These are phyloP conservation scores for Chaetodon trifascialis DNA, from an alignment of 2,113 vertebrate species.

Conservation along the genomic window DNA sequence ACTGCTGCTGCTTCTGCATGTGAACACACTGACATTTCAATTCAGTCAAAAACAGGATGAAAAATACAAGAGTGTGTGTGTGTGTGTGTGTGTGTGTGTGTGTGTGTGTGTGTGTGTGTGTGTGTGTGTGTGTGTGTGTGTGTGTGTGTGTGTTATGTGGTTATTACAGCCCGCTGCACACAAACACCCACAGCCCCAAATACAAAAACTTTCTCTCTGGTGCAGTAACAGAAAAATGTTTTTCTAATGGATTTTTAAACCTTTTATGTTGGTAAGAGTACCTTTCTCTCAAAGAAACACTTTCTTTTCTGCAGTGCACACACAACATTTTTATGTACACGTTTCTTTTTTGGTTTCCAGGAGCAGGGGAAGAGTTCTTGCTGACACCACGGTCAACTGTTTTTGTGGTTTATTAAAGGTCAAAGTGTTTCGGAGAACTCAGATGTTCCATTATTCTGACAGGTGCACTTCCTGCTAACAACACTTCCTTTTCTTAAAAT, in stretches of 20 bases:
- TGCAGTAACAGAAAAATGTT: not conserved
- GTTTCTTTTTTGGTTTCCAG: constrained; percentile 20
- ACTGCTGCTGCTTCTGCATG: not conserved
- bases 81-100: constrained; percentile 9
- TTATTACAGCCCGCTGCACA: constrained; percentile 18
- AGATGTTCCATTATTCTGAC: constrained; percentile 30
- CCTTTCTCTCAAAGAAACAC: not conserved
- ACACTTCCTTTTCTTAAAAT: constrained; percentile 9
- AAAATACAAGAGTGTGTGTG: not conserved
- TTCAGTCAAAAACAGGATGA: constrained; percentile 34
- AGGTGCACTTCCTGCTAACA: constrained; percentile 28
- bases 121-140: no score
- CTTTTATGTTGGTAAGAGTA: not conserved
- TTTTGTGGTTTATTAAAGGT: constrained; percentile 48
- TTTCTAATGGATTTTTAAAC: not conserved
- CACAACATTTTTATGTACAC: not conserved
- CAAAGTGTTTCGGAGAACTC: constrained; percentile 39
- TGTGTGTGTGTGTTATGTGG: not conserved
- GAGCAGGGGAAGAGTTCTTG: not conserved
- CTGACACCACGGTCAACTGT: constrained; percentile 33
- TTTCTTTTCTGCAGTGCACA: not conserved
- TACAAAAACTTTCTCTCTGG: not conserved
- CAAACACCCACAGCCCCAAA: not conserved
- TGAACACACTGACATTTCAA: constrained; percentile 38
- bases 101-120: no score